Evolutionary conservation across 2,797 vertebrate species (phyloP).

Genomic region (Sparus aurata): DNA sequence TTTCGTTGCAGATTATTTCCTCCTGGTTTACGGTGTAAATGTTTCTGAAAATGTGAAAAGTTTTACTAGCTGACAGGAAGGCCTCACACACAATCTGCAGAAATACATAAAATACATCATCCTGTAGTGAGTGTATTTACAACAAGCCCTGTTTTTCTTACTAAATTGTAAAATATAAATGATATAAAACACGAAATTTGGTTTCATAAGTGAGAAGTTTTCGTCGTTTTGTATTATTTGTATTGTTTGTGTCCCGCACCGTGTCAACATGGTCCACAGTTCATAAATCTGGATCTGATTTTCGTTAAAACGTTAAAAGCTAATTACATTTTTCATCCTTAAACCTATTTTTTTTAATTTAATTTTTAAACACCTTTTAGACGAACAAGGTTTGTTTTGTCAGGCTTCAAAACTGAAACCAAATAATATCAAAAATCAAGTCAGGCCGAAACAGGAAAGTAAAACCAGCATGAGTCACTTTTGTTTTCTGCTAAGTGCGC

Average conservation of each 20-base stretch:
- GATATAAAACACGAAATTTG: neutral
- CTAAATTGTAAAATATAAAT: neutral
- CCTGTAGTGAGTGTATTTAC: neutral
- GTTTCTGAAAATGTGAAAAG: slow-evolving; percentile 5
- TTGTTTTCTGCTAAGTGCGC: neutral
- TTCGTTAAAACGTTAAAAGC: neutral
- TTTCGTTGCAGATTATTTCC: slow-evolving; percentile 4
- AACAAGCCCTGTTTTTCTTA: slow-evolving; percentile 7
- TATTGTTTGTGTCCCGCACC: neutral
- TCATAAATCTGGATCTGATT: neutral
- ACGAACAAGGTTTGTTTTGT: neutral
- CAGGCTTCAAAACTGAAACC: neutral
- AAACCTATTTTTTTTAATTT: neutral
- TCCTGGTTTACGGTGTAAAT: slow-evolving; percentile 6
- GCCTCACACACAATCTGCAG: slow-evolving; percentile 12
- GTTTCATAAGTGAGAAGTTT: neutral
- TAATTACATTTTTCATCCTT: neutral
- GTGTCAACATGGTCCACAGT: neutral
- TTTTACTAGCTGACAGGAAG: slow-evolving; percentile 29
- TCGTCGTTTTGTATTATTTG: neutral
- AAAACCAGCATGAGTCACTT: neutral
- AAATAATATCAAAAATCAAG: neutral
- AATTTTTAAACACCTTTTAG: neutral
- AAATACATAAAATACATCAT: neutral
- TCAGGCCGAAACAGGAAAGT: neutral